Percentiles rank a stretch among this genome's conserved stretches.
phyloP scores from a whole-genome alignment of 2,113 vertebrate genomes.

The Pteronura brasiliensis region DNA sequence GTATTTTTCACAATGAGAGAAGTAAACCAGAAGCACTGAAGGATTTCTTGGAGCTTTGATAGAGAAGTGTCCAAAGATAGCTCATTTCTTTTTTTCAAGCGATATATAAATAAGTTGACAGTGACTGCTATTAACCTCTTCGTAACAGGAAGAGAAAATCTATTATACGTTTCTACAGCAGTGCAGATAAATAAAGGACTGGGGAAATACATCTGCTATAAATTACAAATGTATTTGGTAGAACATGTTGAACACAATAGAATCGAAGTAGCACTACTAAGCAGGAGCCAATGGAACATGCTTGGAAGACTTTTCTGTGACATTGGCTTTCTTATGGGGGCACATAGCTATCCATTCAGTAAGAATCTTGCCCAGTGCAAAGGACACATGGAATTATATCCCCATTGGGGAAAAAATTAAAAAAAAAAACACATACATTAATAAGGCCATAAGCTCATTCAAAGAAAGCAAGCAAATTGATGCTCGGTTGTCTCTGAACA shows the following conservation, averaged over 20 bases:
- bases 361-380: neutral
- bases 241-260: neutral
- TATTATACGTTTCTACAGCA: neutral
- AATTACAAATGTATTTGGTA: neutral
- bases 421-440: neutral
- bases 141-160: neutral
- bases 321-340: neutral
- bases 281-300: neutral
- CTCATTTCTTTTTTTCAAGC: neutral
- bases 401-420: neutral
- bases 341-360: neutral
- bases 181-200: neutral
- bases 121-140: neutral
- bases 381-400: neutral
- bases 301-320: neutral
- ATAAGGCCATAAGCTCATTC: neutral
- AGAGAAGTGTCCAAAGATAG: neutral
- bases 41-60: neutral
- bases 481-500: neutral
- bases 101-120: neutral
- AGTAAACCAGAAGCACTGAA: neutral
- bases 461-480: neutral
- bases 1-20: neutral
- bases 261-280: neutral
- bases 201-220: fast-evolving